Percentiles rank a stretch among this genome's conserved stretches.
phyloP scores from a whole-genome alignment of 2,797 vertebrate genomes.

The Diglossa cyanea region DNA sequence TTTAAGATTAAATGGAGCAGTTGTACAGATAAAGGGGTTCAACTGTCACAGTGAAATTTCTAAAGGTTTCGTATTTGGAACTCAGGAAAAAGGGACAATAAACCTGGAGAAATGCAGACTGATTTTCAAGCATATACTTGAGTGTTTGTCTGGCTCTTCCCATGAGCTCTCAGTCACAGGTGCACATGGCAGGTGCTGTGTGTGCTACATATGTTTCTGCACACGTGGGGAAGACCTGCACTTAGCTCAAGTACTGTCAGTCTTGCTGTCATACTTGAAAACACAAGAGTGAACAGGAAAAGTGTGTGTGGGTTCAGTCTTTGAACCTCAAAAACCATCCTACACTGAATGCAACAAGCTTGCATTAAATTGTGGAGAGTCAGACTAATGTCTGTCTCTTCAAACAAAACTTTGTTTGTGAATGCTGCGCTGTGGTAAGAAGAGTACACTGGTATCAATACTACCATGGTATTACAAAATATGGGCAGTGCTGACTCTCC shows the following conservation, averaged over 20 bases:
- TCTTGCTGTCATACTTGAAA: background rate
- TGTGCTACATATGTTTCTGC: background rate
- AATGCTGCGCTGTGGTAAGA: background rate
- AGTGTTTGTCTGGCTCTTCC: background rate
- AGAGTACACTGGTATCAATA: accelerated
- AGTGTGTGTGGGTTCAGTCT: background rate
- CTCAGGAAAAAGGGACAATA: background rate
- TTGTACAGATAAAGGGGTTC: background rate
- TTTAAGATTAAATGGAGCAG: background rate
- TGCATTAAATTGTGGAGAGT: background rate
- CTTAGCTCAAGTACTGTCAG: background rate
- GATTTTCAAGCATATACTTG: background rate
- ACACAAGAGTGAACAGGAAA: background rate
- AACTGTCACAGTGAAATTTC: background rate
- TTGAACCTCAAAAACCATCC: background rate
- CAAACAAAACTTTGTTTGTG: background rate
- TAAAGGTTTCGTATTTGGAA: background rate
- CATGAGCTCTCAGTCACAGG: background rate
- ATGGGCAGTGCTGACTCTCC: background rate
- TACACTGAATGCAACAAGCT: background rate
- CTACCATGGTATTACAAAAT: background rate
- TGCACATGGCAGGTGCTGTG: background rate
- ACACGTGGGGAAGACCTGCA: accelerated
- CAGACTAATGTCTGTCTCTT: background rate
- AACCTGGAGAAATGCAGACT: background rate